A percentile compares a stretch with the other conserved stretches of the same genome.
Conservation (phyloP, 2,113 vertebrate genomes). For the Pycnonotus jocosus region DNA sequence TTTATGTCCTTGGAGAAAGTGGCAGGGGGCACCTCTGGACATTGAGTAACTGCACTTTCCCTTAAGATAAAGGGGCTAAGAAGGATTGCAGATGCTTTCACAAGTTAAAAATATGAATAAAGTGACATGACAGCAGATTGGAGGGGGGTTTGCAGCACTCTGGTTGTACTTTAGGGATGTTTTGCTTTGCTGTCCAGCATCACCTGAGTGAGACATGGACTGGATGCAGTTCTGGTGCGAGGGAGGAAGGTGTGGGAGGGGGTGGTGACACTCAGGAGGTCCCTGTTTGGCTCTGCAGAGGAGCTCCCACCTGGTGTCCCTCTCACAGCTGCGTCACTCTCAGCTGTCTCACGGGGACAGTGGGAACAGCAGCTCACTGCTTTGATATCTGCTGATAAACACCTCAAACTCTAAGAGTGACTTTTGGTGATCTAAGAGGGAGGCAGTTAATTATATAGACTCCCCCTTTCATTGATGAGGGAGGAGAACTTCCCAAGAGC, state of each 20-base stretch:
- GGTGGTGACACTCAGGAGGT: background rate
- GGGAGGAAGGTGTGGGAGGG: background rate
- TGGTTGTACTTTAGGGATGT: background rate
- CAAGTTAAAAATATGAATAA: background rate
- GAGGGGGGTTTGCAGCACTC: background rate
- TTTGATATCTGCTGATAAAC: background rate
- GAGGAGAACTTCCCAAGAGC: background rate
- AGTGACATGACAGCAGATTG: background rate
- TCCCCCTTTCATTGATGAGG: background rate
- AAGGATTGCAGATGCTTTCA: background rate
- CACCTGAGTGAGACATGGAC: accelerated
- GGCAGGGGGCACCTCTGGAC: constrained; percentile 3
- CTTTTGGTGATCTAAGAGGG: background rate
- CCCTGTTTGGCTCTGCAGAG: background rate
- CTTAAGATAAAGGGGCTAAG: background rate
- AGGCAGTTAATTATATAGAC: background rate
- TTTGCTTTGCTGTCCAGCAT: background rate
- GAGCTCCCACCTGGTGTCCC: background rate
- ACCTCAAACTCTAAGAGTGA: background rate
- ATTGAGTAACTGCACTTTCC: background rate
- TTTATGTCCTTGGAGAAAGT: constrained; percentile 45
- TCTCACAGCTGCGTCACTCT: background rate
- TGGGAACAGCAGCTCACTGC: background rate
- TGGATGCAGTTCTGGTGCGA: background rate
- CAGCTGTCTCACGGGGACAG: background rate